Evolutionary conservation across 2,113 vertebrate species (phyloP).

Genomic region (Romanogobio albipinnatus): DNA sequence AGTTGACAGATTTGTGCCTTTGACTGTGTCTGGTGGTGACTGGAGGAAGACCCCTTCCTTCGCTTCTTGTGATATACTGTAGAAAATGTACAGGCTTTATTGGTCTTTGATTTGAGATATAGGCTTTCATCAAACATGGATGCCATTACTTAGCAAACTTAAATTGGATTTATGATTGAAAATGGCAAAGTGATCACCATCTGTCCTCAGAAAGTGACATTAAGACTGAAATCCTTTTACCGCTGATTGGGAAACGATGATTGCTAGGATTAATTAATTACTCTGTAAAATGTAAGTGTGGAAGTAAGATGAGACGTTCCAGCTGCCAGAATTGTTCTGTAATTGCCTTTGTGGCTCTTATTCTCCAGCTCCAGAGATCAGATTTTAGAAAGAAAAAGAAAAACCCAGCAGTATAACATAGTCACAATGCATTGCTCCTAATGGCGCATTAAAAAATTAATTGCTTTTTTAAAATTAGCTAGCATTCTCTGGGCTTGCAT

Average conservation of each 20-base stretch:
- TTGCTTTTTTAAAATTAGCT: background rate
- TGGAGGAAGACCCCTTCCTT: constrained; percentile 40
- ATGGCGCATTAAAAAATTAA: background rate
- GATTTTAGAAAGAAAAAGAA: background rate
- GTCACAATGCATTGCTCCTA: too few species aligned
- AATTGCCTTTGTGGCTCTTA: constrained; percentile 56
- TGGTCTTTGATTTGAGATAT: constrained; percentile 67
- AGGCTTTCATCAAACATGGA: constrained; percentile 66
- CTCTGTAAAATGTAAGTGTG: constrained; percentile 52
- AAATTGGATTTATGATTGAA: constrained; percentile 66
- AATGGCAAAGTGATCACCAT: constrained; percentile 57
- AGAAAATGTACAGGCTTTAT: constrained; percentile 58
- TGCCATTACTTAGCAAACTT: constrained; percentile 51
- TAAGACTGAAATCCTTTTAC: constrained; percentile 49
- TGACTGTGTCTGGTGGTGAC: constrained; percentile 54
- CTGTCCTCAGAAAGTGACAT: constrained; percentile 55
- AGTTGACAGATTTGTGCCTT: constrained; percentile 41
- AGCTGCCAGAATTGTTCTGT: constrained; percentile 57
- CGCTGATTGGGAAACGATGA: constrained; percentile 37
- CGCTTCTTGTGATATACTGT: constrained; percentile 48
- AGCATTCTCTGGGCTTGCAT: background rate
- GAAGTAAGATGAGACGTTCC: constrained; percentile 51
- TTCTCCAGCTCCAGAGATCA: background rate
- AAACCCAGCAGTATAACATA: background rate
- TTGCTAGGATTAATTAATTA: constrained; percentile 50